These are phyloP conservation scores for Acleris laterana DNA, from an alignment of 2,888 invertebrate genomes.

Conservation along the genomic window DNA sequence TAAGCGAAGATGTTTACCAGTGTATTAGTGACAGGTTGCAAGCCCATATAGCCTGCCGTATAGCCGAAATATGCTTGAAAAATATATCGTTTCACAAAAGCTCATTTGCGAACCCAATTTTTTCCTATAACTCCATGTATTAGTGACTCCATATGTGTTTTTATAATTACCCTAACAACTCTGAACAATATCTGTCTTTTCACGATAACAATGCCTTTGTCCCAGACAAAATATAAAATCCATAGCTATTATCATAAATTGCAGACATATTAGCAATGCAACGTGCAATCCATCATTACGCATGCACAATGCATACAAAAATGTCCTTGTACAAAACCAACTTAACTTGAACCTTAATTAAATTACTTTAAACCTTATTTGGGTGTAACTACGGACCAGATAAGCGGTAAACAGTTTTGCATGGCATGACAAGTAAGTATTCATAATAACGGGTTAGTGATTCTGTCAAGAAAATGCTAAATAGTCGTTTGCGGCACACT, in stretches of 20 bases:
- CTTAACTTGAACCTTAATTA: constrained; percentile 27
- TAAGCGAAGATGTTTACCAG: too few species aligned
- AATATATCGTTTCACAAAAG: too few species aligned
- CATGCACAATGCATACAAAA: constrained; percentile 58
- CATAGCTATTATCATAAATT: constrained; percentile 48
- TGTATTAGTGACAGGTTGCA: too few species aligned
- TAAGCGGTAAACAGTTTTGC: constrained; percentile 22
- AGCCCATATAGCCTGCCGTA: too few species aligned
- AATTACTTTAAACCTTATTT: constrained; percentile 1
- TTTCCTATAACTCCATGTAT: too few species aligned
- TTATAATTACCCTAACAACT: too few species aligned
- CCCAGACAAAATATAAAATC: constrained; percentile 28
- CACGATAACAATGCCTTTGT: constrained; percentile 24
- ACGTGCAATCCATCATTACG: constrained; percentile 64
- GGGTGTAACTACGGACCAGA: neutral
- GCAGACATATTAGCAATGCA: constrained; percentile 61
- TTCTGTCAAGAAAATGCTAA: constrained; percentile 42
- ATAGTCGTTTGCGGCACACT: constrained; percentile 31
- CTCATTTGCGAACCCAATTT: too few species aligned
- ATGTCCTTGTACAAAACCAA: constrained; percentile 55
- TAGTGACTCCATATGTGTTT: too few species aligned
- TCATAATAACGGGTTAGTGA: constrained; percentile 49
- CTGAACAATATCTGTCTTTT: too few species aligned
- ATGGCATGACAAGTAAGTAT: constrained; percentile 49
- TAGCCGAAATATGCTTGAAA: too few species aligned